phyloP scores from a whole-genome alignment of 35 echinoderm and acorn worm species.

The Heliocidaris tuberculata region DNA sequence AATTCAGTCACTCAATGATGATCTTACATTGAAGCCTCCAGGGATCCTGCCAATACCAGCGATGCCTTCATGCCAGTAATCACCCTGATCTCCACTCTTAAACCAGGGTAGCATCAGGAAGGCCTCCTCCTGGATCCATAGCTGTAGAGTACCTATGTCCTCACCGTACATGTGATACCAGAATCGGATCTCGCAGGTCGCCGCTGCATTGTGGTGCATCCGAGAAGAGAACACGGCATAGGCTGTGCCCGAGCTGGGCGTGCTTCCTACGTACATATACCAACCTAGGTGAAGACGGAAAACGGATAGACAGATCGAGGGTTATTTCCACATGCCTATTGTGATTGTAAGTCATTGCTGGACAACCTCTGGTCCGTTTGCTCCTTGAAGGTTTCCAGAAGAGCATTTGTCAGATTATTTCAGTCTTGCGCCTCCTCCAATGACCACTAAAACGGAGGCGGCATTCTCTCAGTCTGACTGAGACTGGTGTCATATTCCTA shows the following conservation, averaged over 20 bases:
- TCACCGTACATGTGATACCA: slow-evolving; percentile 77
- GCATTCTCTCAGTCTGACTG: too few relatives aligned
- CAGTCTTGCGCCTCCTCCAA: too few relatives aligned
- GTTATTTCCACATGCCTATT: too few relatives aligned
- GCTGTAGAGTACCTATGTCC: slow-evolving; percentile 66
- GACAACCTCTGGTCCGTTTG: too few relatives aligned
- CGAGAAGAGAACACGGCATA: slow-evolving; percentile 65
- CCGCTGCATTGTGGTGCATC: slow-evolving; percentile 63
- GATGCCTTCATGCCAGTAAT: slow-evolving; percentile 66
- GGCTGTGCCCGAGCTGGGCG: slow-evolving; percentile 50
- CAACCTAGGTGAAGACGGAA: slow-evolving; percentile 51
- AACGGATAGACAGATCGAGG: too few relatives aligned
- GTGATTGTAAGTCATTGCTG: too few relatives aligned
- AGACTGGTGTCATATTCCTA: too few relatives aligned
- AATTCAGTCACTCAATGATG: too few relatives aligned
- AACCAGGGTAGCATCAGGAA: slow-evolving; percentile 51
- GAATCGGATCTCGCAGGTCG: slow-evolving; percentile 81
- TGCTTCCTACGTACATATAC: slow-evolving; percentile 75
- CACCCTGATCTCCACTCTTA: slow-evolving; percentile 66
- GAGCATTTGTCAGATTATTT: too few relatives aligned
- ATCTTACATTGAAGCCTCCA: slow-evolving; percentile 75
- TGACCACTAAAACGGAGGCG: too few relatives aligned
- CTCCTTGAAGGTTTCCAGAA: too few relatives aligned
- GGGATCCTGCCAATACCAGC: slow-evolving; percentile 71
- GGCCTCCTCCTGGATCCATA: slow-evolving; percentile 55